A percentile compares a stretch with the other conserved stretches of the same genome.
phyloP scores from a whole-genome alignment of 2,113 vertebrate species.

The Psittacula cyanocephala region DNA sequence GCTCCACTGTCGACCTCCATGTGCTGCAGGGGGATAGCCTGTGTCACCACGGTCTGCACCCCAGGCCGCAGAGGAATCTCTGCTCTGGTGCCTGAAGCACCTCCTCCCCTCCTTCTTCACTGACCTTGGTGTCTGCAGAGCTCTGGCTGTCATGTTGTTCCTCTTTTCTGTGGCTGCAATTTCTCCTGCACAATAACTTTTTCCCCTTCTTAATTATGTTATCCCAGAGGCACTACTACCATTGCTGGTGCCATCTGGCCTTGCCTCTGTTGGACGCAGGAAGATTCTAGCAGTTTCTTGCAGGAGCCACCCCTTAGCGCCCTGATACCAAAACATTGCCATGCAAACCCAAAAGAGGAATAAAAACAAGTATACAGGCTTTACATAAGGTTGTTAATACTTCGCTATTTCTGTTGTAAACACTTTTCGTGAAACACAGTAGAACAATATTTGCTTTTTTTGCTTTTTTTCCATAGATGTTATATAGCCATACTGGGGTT shows the following conservation, averaged over 20 bases:
- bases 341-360: neutral
- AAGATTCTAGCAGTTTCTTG: neutral
- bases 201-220: neutral
- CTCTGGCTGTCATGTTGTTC: neutral
- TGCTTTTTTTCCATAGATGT: neutral
- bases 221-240: neutral
- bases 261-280: neutral
- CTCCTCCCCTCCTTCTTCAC: neutral
- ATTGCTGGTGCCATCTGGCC: neutral
- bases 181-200: neutral
- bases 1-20: neutral
- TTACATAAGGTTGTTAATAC: neutral
- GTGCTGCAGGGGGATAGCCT: neutral
- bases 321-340: neutral
- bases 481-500: neutral
- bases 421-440: neutral
- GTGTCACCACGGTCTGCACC: neutral
- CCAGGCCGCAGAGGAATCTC: neutral
- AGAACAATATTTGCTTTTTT: neutral
- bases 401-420: neutral
- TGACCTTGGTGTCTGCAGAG: neutral
- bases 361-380: neutral
- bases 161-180: neutral
- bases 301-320: neutral
- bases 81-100: neutral